phyloP scores from a whole-genome alignment of 1,140 invertebrate genomes.

The Chymomyza costata region DNA sequence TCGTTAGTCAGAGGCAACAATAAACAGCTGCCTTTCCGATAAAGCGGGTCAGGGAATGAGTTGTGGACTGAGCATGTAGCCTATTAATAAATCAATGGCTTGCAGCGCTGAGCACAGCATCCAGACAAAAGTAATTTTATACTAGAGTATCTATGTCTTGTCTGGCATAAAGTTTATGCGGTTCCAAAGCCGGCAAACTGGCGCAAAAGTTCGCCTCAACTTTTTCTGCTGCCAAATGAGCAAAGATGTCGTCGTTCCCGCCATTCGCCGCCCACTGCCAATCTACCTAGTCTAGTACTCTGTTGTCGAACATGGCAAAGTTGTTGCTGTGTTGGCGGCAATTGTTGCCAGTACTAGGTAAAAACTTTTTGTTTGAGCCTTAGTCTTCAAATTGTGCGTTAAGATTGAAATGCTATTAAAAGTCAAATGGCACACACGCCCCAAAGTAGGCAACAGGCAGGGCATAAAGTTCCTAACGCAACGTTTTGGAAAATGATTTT shows the following conservation, averaged over 20 bases:
- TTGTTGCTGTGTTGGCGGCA: neutral
- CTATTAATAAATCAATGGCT: constrained; percentile 67
- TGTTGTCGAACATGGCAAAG: constrained; percentile 25
- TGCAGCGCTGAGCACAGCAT: constrained; percentile 36
- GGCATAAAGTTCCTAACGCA: constrained; percentile 28
- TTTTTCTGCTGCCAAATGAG: constrained; percentile 49
- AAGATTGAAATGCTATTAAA: constrained; percentile 61
- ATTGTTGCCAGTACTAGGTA: neutral
- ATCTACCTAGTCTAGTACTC: too few relatives aligned
- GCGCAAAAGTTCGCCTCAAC: constrained; percentile 54
- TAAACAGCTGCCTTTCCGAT: constrained; percentile 25
- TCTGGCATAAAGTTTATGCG: constrained; percentile 49
- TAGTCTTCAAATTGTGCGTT: constrained; percentile 67
- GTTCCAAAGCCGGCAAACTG: constrained; percentile 57
- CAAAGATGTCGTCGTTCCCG: constrained; percentile 31
- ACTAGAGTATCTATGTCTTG: too few relatives aligned
- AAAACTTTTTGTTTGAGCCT: constrained; percentile 28
- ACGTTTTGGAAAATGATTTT: constrained; percentile 48
- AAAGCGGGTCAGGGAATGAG: too few relatives aligned
- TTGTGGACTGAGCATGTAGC: constrained; percentile 10
- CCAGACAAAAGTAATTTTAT: constrained; percentile 54
- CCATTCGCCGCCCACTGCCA: too few relatives aligned
- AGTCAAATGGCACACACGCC: constrained; percentile 58
- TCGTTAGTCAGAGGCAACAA: constrained; percentile 25
- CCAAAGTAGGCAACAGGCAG: constrained; percentile 56